A percentile compares a stretch with the other conserved stretches of the same genome.
phyloP scores from a whole-genome alignment of 2,888 invertebrate species.

The Tetramorium bicarinatum region DNA sequence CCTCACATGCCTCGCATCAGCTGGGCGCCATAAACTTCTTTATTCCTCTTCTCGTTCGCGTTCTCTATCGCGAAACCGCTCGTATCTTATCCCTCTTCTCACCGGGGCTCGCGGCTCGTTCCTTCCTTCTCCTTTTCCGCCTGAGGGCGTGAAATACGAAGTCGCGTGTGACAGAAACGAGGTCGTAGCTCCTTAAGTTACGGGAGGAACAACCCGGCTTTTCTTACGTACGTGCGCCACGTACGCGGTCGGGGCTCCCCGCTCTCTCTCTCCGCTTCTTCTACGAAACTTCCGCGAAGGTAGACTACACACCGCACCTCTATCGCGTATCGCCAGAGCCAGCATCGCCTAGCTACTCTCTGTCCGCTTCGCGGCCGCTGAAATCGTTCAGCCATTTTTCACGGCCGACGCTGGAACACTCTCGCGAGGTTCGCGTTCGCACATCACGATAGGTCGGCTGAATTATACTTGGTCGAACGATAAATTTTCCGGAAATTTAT shows the following conservation, averaged over 20 bases:
- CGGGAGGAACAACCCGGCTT: constrained; percentile 43
- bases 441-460: constrained; percentile 50
- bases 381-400: constrained; percentile 44
- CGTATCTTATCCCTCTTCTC: constrained; percentile 41
- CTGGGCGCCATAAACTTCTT: constrained; percentile 37
- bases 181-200: constrained; percentile 55
- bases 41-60: constrained; percentile 34
- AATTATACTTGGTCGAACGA: constrained; percentile 50
- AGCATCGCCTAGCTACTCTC: constrained; percentile 12
- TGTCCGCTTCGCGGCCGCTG: constrained; percentile 5
- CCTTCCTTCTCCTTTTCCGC: constrained; percentile 21
- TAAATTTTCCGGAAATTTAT: constrained; percentile 54
- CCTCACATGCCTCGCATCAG: background rate
- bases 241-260: background rate
- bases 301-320: constrained; percentile 11
- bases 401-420: constrained; percentile 19
- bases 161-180: constrained; percentile 55
- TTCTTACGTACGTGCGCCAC: constrained; percentile 38
- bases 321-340: constrained; percentile 20
- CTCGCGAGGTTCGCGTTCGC: constrained; percentile 32
- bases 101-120: background rate
- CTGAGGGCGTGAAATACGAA: constrained; percentile 45
- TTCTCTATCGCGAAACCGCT: constrained; percentile 34
- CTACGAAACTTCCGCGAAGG: constrained; percentile 26
- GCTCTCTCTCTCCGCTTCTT: background rate